Base-by-base conservation (phyloP, 1,140 invertebrate genomes). In the Drosophila pandora region DNA sequence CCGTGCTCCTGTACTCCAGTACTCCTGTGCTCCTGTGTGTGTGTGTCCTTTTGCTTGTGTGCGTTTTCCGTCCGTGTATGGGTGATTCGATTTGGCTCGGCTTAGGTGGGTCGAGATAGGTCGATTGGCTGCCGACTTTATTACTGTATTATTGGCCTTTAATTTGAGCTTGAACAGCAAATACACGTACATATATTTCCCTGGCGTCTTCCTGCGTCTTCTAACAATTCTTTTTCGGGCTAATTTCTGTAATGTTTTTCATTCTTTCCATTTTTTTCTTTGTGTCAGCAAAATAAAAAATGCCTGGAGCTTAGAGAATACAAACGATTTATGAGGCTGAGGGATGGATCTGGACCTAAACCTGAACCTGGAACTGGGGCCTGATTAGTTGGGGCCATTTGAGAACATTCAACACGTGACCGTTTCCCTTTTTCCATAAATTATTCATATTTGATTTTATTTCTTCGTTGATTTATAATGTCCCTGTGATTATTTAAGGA, bases 111-210 rank as follows among this genome's bases (percentile, higher is more conserved):
- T 48, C 50, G 25, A 28, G 25, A 37, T 48, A 53, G 71, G 57
- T 75, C 68, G 68, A 71, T 72, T 73, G 70, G 65, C 39, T 75
- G 60, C 60, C 78, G 64, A 85, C 78, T 88, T 85, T 82, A 85
- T 85, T 82, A 84, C 74, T 85, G 74, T 85, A 87, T 82, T 85
- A 87, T 87, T 87, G 83, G 69, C 82, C 82, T 88, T 88, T 88
- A 88, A 87, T 87, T 87, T 88, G 75, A 76, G 74, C 83, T 76
- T 79, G 70, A 82, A 87, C 62, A 56, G 64, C 63, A 69, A 23
- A 56, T 30, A 48, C 23, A 52, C 48, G 22, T 30, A 62, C 63
- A 47, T 49, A 53, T 62, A 64, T 58, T 73, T 85, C 63, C 68
- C 77, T 37, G 32, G 52, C 72, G 45, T 59, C 57, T 7, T 30